Evolutionary conservation across 1,140 invertebrate species (phyloP).

Genomic region (Cyphomyrmex costatus): DNA sequence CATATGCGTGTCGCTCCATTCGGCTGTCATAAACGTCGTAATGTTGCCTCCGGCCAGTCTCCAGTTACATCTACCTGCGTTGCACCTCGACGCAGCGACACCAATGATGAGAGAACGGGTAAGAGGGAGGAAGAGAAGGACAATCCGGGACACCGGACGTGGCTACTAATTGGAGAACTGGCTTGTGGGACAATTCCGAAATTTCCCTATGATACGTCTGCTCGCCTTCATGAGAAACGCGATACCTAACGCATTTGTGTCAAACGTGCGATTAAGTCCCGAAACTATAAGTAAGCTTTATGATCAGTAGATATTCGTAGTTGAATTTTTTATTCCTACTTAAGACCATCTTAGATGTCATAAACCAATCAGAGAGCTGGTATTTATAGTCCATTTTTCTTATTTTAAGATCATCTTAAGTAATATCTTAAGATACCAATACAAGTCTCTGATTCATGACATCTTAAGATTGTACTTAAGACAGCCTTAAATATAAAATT

Average conservation of each 20-base stretch:
- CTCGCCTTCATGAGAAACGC: constrained; percentile 44
- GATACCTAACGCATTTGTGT: neutral
- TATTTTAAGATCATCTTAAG: no score
- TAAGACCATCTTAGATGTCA: no score
- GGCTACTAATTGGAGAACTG: constrained; percentile 62
- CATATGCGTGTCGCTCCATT: constrained; percentile 58
- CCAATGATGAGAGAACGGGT: neutral
- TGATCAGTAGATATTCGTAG: no score
- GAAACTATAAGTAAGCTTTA: no score
- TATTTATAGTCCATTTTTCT: no score
- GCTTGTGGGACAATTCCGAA: constrained; percentile 62
- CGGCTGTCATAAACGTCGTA: constrained; percentile 53
- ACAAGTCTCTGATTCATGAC: no score
- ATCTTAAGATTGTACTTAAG: no score
- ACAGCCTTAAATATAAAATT: no score
- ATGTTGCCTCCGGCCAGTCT: constrained; percentile 42
- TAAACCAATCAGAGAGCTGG: no score
- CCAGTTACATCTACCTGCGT: constrained; percentile 28
- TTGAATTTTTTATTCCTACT: no score
- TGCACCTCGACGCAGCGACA: neutral
- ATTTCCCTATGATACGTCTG: constrained; percentile 39
- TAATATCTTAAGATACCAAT: no score
- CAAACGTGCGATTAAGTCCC: constrained; percentile 32
- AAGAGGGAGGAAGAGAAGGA: neutral
- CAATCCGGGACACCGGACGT: constrained; percentile 33